Conservation (phyloP, 2,888 invertebrate genomes). For the Lithosia quadra region DNA sequence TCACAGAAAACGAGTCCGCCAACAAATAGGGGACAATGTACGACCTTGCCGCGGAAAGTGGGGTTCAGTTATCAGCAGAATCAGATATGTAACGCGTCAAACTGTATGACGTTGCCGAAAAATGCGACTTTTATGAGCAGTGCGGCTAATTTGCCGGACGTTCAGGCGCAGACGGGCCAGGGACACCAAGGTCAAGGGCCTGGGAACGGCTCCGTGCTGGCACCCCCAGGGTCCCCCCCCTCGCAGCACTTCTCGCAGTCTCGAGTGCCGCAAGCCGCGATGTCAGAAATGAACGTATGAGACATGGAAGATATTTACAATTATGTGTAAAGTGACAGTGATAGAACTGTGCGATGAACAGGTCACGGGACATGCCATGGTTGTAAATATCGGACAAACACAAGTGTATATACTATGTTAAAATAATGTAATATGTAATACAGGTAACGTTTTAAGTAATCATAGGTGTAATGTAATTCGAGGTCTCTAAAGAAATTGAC, state of each 20-base stretch:
- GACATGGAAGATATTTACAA: constrained; percentile 87
- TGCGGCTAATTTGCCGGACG: constrained; percentile 80
- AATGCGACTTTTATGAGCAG: constrained; percentile 85
- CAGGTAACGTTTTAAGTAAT: constrained; percentile 66
- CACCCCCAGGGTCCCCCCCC: constrained; percentile 77
- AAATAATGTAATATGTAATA: constrained; percentile 61
- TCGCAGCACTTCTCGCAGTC: constrained; percentile 81
- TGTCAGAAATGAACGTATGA: constrained; percentile 97
- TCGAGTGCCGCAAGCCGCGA: constrained; percentile 92
- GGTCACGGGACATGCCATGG: constrained; percentile 75
- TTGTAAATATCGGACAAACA: constrained; percentile 80
- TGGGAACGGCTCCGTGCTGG: constrained; percentile 73
- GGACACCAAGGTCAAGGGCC: constrained; percentile 75
- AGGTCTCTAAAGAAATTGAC: constrained; percentile 48
- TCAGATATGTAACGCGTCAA: constrained; percentile 80
- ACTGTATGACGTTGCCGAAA: constrained; percentile 88
- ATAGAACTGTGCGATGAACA: constrained; percentile 58
- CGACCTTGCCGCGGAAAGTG: constrained; percentile 82
- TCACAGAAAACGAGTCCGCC: constrained; percentile 81
- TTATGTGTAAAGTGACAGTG: constrained; percentile 83
- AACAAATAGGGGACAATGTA: constrained; percentile 78
- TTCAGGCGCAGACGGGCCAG: constrained; percentile 83
- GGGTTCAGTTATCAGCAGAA: constrained; percentile 82
- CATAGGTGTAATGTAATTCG: constrained; percentile 51
- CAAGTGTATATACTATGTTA: constrained; percentile 62